Evolutionary conservation across 2,888 invertebrate genomes (phyloP), one percentile per base, ranked within the genome.

Genomic region (Brenthis ino): DNA sequence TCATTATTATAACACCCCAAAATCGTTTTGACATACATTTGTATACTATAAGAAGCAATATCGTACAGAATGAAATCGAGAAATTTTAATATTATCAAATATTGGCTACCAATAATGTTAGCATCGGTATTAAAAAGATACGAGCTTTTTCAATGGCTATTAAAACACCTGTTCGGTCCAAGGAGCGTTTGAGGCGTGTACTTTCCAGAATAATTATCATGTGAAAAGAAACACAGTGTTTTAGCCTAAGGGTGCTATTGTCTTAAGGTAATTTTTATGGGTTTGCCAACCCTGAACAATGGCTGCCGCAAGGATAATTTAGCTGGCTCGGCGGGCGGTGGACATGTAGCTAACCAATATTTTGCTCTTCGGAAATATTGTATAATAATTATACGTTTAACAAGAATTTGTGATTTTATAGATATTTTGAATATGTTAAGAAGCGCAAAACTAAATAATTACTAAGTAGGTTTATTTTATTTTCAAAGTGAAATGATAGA

Each of bases 271-370:
- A 77, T 91, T 91, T 92, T 93, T 92, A 88, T 91, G 89, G 85
- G 87, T 88, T 87, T 85, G 87, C 87, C 89, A 87, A 87, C 87
- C 87, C 85, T 76, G 85, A 89, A 93, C 93, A 93, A 93, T 93
- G 91, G 93, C 79, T 79, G 80, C 79, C 84, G 82, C 82, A 80
- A 80, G 83, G 71, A 53, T 67, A 64, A 72, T 72, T 64, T 72
- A 79, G 78, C 83, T 78, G 83, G 71, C 65, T 69, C 81, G 72
- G 66, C 72, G 71, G 55, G 63, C 66, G 60, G 75, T 68, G 72
- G 72, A 74, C 72, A 75, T 73, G 72, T 71, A 66, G 53, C 53
- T 58, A 53, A 54, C 60, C 28, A 50, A 60, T 16, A 16, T 28
- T 60, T 33, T 60, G 60, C 60, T 50, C 60, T 50, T 60, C 33